Percentiles rank a stretch among this genome's conserved stretches.
These are phyloP conservation scores for Drosophila sp. DNA, from an alignment of 1,140 invertebrate species.

Conservation along the genomic window DNA sequence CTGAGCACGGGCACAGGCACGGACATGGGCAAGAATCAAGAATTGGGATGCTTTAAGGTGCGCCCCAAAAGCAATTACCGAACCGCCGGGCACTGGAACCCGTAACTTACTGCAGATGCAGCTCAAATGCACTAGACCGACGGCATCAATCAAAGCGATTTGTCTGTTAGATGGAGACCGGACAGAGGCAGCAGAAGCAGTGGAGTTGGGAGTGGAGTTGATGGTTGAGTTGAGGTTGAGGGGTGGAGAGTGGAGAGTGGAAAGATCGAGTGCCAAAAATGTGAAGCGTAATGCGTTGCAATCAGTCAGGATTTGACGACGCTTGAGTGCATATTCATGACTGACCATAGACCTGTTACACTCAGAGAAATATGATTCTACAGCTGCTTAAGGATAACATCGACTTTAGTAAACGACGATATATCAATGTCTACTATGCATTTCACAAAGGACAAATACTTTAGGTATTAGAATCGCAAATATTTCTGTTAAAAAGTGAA, in stretches of 20 bases:
- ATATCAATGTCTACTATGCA: no score
- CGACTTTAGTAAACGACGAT: neutral
- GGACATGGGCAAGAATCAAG: neutral
- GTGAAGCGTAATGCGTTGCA: slow-evolving; percentile 55
- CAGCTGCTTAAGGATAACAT: neutral
- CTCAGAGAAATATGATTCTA: slow-evolving; percentile 14
- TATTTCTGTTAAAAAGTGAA: no score
- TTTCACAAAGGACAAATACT: no score
- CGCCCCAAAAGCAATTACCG: slow-evolving; percentile 54
- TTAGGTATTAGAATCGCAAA: neutral
- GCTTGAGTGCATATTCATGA: slow-evolving; percentile 56
- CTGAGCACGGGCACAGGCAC: neutral
- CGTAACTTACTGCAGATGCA: slow-evolving; percentile 45
- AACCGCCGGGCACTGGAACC: slow-evolving; percentile 21
- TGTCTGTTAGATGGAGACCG: slow-evolving; percentile 37
- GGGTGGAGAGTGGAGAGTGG: neutral
- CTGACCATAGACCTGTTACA: slow-evolving; percentile 32
- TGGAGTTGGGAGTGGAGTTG: neutral
- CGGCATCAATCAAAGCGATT: slow-evolving; percentile 58
- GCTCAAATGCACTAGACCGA: slow-evolving; percentile 47
- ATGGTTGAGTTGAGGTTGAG: neutral
- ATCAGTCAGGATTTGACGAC: slow-evolving; percentile 51
- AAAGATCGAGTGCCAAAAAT: slow-evolving; percentile 55
- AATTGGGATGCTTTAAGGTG: slow-evolving; percentile 35
- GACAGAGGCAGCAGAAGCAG: no score